Base-by-base conservation (phyloP, 2,113 vertebrate genomes). In the Cephalopterus ornatus region DNA sequence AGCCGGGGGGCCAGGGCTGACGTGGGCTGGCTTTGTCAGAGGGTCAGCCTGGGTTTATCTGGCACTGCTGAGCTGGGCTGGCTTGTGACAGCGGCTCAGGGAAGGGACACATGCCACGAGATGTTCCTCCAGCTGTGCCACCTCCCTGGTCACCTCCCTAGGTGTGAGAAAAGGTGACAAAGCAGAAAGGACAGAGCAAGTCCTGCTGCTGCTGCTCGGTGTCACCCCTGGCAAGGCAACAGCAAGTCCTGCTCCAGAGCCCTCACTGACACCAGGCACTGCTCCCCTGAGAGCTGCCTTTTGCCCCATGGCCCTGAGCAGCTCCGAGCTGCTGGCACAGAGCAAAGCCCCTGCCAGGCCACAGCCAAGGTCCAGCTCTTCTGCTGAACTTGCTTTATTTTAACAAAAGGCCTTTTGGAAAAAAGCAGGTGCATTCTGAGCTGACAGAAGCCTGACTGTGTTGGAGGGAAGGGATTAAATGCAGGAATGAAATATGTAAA, bases 1-100 rank as follows among this genome's bases (percentile, higher is more conserved):
- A 93, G 94, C 91, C 0, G 15, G 9, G 75, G 95, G 94, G 92
- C 61, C 19, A 19, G 83, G 41, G 13, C 95, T 93, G 93, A 94
- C 56, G 84, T 5, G 11, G 0, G 21, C 61, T 49, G 89, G 11
- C 85, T 73, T 33, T 59, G 46, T n/a, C 9, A 6, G 33, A 52
- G 74, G 76, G 47, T 50, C 58, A 12, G 14, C 74, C 55, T 50
- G 89, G 72, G 74, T 70, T 86, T 44, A 18, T 20, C 70, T 24
- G 88, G 75, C 85, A 30, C 46, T 0, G 10, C 85, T 14, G 52
- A 41, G 44, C 68, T 4, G 2, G 53, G 65, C 85, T 67, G 81
- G 28, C 46, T 11, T 8, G 70, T 17, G 56, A 33, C 37, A 63
- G 80, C 65, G 75, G 95, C 77, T 72, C 52, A 1, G 39, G 27